A percentile compares a stretch with the other conserved stretches of the same genome.
Evolutionary conservation across 1,140 invertebrate species (phyloP).

Genomic region (Drosophila persimilis): DNA sequence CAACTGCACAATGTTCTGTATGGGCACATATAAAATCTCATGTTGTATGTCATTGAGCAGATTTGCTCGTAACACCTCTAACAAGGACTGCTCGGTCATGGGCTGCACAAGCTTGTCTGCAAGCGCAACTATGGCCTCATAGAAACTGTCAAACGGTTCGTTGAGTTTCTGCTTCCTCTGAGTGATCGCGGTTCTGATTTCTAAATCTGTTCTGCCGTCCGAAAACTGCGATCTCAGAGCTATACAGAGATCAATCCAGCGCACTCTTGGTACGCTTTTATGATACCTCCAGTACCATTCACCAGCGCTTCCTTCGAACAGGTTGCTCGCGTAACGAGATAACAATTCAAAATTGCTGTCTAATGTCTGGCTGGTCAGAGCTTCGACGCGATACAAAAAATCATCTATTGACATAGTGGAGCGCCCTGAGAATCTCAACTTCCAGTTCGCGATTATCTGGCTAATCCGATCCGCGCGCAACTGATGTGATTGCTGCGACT

Average conservation of each 20-base stretch:
- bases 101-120: slow-evolving; percentile 5
- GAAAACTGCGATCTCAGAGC: slow-evolving; percentile 15
- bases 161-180: slow-evolving; percentile 9
- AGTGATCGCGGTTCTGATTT: slow-evolving; percentile 5
- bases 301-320: slow-evolving; percentile 10
- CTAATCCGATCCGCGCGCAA: no score
- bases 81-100: neutral
- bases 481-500: no score
- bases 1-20: neutral
- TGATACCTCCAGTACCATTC: slow-evolving; percentile 25
- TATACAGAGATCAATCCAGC: slow-evolving; percentile 2
- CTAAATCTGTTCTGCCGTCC: slow-evolving; percentile 10
- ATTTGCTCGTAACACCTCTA: slow-evolving; percentile 8
- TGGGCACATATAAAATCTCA: neutral
- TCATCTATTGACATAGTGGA: neutral
- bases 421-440: no score
- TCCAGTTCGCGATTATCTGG: no score
- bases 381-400: slow-evolving; percentile 6
- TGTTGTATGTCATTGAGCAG: neutral
- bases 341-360: slow-evolving; percentile 18
- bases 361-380: slow-evolving; percentile 2
- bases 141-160: slow-evolving; percentile 7
- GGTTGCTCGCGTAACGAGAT: no score
- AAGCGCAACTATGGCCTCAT: neutral
- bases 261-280: slow-evolving; percentile 12